These are phyloP conservation scores for Callaeas wilsoni DNA, from an alignment of 2,113 vertebrate species.

Conservation along the genomic window DNA sequence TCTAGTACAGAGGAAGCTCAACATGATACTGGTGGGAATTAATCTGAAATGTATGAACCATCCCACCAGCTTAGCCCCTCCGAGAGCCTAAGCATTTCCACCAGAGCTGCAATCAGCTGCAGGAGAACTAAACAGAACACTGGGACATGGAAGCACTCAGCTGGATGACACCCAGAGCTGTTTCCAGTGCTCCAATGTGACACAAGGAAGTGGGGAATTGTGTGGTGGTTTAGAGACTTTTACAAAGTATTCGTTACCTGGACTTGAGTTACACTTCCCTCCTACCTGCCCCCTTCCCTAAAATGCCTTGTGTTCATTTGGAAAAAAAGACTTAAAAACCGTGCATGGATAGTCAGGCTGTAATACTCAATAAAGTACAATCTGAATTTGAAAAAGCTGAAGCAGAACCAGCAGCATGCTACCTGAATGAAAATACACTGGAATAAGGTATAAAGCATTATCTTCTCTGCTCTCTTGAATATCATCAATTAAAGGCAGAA, in stretches of 20 bases:
- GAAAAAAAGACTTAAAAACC: background rate
- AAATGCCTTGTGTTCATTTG: background rate
- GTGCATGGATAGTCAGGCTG: background rate
- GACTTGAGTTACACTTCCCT: background rate
- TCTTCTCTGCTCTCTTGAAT: background rate
- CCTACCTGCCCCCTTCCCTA: background rate
- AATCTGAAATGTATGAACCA: background rate
- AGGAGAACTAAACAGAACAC: background rate
- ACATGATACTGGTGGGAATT: background rate
- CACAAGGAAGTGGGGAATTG: accelerated
- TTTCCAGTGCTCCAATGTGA: background rate
- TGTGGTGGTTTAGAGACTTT: background rate
- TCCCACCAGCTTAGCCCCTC: background rate
- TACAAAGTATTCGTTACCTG: background rate
- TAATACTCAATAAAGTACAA: background rate
- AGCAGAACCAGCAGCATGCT: background rate
- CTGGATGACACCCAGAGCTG: background rate
- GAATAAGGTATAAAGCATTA: background rate
- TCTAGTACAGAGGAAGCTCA: background rate
- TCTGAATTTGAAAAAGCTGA: background rate
- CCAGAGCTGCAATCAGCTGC: background rate
- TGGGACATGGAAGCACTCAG: background rate
- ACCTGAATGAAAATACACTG: background rate
- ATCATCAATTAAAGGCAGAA: background rate
- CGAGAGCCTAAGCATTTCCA: background rate